Evolutionary conservation across 1,140 invertebrate species (phyloP).

Genomic region (Choristoneura fumiferana): DNA sequence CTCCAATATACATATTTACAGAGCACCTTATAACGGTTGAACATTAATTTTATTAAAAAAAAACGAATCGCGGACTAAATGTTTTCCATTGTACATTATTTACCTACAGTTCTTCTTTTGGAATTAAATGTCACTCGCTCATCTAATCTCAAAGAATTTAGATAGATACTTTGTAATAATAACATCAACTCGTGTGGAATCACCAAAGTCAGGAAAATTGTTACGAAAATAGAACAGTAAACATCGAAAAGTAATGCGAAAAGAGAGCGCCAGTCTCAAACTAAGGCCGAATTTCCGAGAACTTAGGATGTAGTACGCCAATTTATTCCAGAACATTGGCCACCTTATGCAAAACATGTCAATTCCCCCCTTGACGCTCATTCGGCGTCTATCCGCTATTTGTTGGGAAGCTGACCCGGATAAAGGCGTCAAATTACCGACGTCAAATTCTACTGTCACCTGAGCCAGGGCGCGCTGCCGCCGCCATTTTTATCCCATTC

Average conservation of each 20-base stretch:
- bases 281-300: conserved; percentile 5
- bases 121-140: no score
- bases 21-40: no score
- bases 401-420: conserved; percentile 51
- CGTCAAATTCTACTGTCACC: conserved; percentile 62
- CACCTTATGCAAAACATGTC: conserved; percentile 41
- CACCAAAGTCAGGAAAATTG: not conserved
- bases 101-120: no score
- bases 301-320: conserved; percentile 1
- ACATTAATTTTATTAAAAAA: no score
- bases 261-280: not conserved
- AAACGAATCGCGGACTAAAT: no score
- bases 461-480: conserved; percentile 44
- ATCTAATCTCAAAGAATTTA: no score
- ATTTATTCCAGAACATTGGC: conserved; percentile 18
- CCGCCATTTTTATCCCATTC: conserved; percentile 60
- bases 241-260: not conserved
- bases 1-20: no score
- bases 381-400: conserved; percentile 39
- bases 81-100: no score
- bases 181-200: not conserved
- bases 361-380: conserved; percentile 28
- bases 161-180: no score
- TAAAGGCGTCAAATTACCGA: conserved; percentile 67
- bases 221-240: conserved; percentile 3